Conservation (phyloP, 2,797 vertebrate genomes). For the Cetoscarus ocellatus region DNA sequence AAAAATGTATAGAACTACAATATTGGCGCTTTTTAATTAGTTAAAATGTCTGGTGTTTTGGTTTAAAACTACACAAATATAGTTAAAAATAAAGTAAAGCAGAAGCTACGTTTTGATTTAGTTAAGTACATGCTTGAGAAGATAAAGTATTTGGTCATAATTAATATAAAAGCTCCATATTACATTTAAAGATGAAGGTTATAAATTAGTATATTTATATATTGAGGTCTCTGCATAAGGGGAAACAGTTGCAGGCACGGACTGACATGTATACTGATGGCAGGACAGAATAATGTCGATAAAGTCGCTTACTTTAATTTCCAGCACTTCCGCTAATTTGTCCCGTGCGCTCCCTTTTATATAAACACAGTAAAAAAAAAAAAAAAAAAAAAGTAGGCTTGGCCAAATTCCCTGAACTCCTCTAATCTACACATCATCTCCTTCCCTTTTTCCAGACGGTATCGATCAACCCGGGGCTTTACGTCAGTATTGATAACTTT, state of each 20-base stretch:
- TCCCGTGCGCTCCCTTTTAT: conserved; percentile 22
- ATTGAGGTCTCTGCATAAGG: conserved; percentile 7
- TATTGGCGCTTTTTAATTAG: too few species aligned
- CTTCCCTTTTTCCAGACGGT: conserved; percentile 81
- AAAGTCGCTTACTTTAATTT: conserved; percentile 31
- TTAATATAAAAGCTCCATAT: too few species aligned
- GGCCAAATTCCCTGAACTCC: conserved; percentile 75
- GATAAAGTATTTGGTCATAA: too few species aligned
- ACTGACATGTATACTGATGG: neutral
- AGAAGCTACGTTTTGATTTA: too few species aligned
- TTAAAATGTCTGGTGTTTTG: too few species aligned
- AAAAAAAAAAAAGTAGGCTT: conserved; percentile 62
- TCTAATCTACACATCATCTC: conserved; percentile 78
- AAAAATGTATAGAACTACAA: too few species aligned
- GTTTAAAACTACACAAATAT: too few species aligned
- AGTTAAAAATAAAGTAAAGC: too few species aligned
- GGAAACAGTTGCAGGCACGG: conserved; percentile 1
- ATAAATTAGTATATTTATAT: neutral
- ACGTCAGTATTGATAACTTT: conserved; percentile 94
- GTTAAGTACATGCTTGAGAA: too few species aligned
- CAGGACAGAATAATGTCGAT: conserved; percentile 15
- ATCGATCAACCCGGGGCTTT: conserved; percentile 87
- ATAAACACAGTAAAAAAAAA: conserved; percentile 42
- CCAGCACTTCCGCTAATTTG: conserved; percentile 31
- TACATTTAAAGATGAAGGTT: neutral